Evolutionary conservation across 2,888 invertebrate species (phyloP).

Genomic region (Drosophila paramelanica): DNA sequence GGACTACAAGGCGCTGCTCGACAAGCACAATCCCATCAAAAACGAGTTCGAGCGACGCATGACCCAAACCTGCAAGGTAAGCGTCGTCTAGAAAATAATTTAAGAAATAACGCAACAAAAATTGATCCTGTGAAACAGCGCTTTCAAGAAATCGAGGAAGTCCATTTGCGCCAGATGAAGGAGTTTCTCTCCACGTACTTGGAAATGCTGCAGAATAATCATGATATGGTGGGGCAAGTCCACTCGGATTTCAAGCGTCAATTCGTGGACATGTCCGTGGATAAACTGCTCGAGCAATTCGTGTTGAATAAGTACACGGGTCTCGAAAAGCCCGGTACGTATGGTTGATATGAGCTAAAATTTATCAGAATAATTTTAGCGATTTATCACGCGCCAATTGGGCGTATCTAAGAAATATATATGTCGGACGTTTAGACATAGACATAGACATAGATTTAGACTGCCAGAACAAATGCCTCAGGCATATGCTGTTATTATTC

Average conservation of each 20-base stretch:
- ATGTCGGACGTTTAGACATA: too few relatives aligned
- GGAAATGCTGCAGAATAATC: slow-evolving; percentile 94
- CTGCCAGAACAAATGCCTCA: too few relatives aligned
- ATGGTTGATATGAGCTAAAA: not conserved
- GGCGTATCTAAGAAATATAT: too few relatives aligned
- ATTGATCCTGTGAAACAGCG: slow-evolving; percentile 86
- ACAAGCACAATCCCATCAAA: slow-evolving; percentile 95
- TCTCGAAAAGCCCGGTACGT: slow-evolving; percentile 94
- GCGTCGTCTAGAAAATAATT: not conserved
- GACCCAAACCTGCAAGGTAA: slow-evolving; percentile 94
- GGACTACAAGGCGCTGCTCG: slow-evolving; percentile 95
- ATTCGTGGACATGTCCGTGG: slow-evolving; percentile 95
- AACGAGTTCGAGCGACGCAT: slow-evolving; percentile 98
- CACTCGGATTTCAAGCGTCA: slow-evolving; percentile 96
- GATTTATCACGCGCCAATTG: too few relatives aligned
- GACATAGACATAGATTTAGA: too few relatives aligned
- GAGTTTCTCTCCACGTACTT: slow-evolving; percentile 96
- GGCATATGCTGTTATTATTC: too few relatives aligned
- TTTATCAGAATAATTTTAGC: too few relatives aligned
- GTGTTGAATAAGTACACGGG: slow-evolving; percentile 97
- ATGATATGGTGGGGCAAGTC: slow-evolving; percentile 96
- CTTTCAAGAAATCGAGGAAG: slow-evolving; percentile 97
- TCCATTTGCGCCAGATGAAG: slow-evolving; percentile 97
- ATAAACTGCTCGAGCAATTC: slow-evolving; percentile 96
- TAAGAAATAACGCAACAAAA: not conserved